Base-by-base conservation (phyloP, 1,140 invertebrate genomes). In the Cotesia typhae region DNA sequence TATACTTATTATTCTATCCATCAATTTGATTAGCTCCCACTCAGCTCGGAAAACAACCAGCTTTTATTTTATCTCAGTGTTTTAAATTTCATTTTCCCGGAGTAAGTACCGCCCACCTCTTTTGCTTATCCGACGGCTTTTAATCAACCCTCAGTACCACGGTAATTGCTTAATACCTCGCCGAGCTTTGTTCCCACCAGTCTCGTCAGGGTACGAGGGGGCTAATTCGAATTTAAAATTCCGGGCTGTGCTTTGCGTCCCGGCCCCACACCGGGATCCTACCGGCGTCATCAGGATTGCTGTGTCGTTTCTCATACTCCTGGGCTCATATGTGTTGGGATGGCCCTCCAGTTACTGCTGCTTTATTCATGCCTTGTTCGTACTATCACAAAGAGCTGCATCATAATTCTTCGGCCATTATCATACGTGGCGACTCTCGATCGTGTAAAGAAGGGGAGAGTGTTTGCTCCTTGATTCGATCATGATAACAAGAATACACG, bases 151-250 rank as follows among this genome's bases (percentile, higher is more conserved):
- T 57, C 68, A 65, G 68, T 75, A 69, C 28, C 70, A 14, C 20
- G 60, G 69, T 74, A 74, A 74, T 74, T 74, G 70, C 73, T 74
- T 74, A 74, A 74, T 74, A 74, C 70, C 69, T 28, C 52, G 65
- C 52, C 60, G 67, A 70, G 68, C 73, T 74, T 71, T 74, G 73
- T 74, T 72, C 73, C 36, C 69, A 59, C 64, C 51, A 67, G 66
- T 52, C 36, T 67, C 66, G 66, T 67, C 66, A 67, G 53, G 37
- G n/a, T 17, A 47, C 38, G 55, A 36, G 68, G 14, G 17, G 41
- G 72, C 63, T 74, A 74, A 74, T 71, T 71, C 73, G 65, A 74
- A 74, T 74, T 74, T 74, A 74, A 74, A 74, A 74, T 69, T 67
- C 66, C 52, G 35, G 28, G 4, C 63, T 38, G 36, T 37, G 41